These are phyloP conservation scores for Cantharis lateralis DNA, from an alignment of 2,888 invertebrate species.

Conservation along the genomic window DNA sequence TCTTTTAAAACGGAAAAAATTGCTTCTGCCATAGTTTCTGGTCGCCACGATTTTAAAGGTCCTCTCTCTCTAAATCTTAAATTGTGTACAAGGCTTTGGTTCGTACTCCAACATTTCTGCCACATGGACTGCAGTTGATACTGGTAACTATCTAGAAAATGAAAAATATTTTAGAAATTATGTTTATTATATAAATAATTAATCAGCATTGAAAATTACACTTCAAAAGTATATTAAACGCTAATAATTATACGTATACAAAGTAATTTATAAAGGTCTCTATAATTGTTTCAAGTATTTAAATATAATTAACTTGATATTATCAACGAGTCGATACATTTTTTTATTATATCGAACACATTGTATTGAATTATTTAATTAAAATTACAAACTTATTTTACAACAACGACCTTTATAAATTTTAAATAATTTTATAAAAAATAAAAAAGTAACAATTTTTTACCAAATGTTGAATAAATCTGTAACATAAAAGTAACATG, in stretches of 20 bases:
- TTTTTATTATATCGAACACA: background rate
- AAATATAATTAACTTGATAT: background rate
- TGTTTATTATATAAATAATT: background rate
- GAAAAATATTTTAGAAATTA: conserved; percentile 14
- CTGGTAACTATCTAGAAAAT: conserved; percentile 90
- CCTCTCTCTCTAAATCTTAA: conserved; percentile 90
- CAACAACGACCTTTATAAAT: background rate
- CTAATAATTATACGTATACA: background rate
- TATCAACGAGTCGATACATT: background rate
- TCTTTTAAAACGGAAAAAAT: conserved; percentile 91
- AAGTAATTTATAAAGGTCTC: background rate
- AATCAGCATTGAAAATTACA: conserved; percentile 4
- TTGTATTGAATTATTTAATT: background rate
- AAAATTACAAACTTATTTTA: background rate
- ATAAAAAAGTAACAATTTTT: conserved; percentile 6
- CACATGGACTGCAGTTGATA: conserved; percentile 94
- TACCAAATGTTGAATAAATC: conserved; percentile 10
- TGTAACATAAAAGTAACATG: conserved; percentile 13
- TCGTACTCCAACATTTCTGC: conserved; percentile 96
- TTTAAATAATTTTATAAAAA: background rate
- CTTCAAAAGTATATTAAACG: background rate
- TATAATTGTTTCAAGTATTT: background rate
- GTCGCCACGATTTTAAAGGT: conserved; percentile 90
- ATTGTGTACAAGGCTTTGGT: conserved; percentile 89
- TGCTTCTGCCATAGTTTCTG: conserved; percentile 94